Evolutionary conservation across 2,888 invertebrate species (phyloP).

Genomic region (Endotricha flammealis): DNA sequence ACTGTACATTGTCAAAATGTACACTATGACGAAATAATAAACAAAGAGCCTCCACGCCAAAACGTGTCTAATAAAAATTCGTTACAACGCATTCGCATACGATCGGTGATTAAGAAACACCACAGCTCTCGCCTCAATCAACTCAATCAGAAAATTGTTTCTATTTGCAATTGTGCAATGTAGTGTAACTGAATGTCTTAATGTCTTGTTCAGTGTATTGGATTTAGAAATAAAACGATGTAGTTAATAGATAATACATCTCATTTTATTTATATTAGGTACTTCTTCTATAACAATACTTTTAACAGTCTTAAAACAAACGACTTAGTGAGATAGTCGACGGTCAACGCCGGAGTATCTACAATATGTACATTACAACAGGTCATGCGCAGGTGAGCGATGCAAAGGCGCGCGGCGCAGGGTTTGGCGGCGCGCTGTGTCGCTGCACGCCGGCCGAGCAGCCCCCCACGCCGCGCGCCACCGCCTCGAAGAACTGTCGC

Average conservation of each 20-base stretch:
- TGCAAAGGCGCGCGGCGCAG: conserved; percentile 54
- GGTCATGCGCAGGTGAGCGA: conserved; percentile 64
- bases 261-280: conserved; percentile 70
- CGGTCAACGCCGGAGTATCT: conserved; percentile 65
- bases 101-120: not conserved
- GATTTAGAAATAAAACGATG: conserved; percentile 20
- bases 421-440: conserved; percentile 54
- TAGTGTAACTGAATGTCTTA: conserved; percentile 5
- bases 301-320: conserved; percentile 76
- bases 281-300: conserved; percentile 73
- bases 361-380: conserved; percentile 51
- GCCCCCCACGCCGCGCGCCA: conserved; percentile 61
- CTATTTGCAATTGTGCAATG: conserved; percentile 8
- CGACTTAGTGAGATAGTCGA: conserved; percentile 66
- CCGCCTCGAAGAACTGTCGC: conserved; percentile 84
- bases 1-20: conserved; percentile 15
- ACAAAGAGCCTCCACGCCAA: conserved; percentile 2
- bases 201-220: conserved; percentile 5
- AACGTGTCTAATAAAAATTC: conserved; percentile 4
- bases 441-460: conserved; percentile 45
- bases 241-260: conserved; percentile 42
- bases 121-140: conserved; percentile 1
- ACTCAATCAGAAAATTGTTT: conserved; percentile 5
- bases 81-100: conserved; percentile 6
- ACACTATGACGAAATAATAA: conserved; percentile 4